phyloP scores from a whole-genome alignment of 2,113 vertebrate species.

The Scomber colias region DNA sequence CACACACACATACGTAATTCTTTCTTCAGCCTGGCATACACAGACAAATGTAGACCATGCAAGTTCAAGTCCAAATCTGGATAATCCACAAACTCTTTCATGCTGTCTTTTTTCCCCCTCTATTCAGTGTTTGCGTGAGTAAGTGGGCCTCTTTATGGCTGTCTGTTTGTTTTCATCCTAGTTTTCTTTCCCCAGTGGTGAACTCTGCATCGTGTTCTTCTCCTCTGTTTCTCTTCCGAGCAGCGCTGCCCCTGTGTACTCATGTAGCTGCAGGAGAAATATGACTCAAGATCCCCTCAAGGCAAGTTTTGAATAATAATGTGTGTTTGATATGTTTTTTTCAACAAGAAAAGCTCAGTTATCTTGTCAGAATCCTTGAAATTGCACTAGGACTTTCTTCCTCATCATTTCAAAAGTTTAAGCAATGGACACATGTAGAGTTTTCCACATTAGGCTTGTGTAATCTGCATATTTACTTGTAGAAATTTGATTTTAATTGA shows the following conservation, averaged over 20 bases:
- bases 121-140: slow-evolving; percentile 55
- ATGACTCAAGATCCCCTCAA: neutral
- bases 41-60: neutral
- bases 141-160: slow-evolving; percentile 42
- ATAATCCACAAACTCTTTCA: slow-evolving; percentile 28
- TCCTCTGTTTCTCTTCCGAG: neutral
- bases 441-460: too few species aligned
- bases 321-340: too few species aligned
- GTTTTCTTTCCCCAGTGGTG: slow-evolving; percentile 15
- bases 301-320: too few species aligned
- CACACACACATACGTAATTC: neutral
- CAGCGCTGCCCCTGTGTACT: neutral
- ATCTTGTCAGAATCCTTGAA: too few species aligned
- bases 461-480: too few species aligned
- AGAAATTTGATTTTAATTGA: too few species aligned
- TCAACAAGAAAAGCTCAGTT: too few species aligned
- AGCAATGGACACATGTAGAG: too few species aligned
- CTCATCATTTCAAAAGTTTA: too few species aligned
- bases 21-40: neutral
- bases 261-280: slow-evolving; percentile 1
- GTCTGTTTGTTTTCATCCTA: slow-evolving; percentile 60
- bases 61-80: slow-evolving; percentile 19
- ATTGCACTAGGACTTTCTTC: too few species aligned
- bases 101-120: neutral
- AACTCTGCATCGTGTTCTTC: neutral